A percentile compares a stretch with the other conserved stretches of the same genome.
These are phyloP conservation scores for Pseudolaguvia tuberculata DNA, from an alignment of 2,113 vertebrate species.

Conservation along the genomic window DNA sequence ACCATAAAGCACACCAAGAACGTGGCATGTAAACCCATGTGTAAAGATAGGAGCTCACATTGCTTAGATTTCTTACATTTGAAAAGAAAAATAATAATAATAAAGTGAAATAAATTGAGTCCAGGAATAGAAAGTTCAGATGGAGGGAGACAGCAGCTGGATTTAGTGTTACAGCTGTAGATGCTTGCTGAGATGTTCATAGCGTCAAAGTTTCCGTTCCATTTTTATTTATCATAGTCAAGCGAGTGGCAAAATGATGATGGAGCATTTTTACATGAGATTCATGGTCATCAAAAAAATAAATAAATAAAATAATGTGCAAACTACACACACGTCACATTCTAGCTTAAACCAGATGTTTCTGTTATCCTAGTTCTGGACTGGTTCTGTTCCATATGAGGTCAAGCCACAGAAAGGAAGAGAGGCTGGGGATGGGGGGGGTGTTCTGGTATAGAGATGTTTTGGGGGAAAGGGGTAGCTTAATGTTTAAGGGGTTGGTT, in stretches of 20 bases:
- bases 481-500: no score
- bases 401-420: slow-evolving; percentile 26
- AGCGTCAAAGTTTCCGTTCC: background rate
- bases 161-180: background rate
- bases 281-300: slow-evolving; percentile 5
- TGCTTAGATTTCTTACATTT: background rate
- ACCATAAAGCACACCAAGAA: background rate
- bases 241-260: slow-evolving; percentile 11
- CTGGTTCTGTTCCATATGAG: background rate
- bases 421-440: slow-evolving; percentile 1
- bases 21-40: background rate
- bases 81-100: background rate
- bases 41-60: background rate
- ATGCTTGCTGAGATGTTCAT: background rate
- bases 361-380: slow-evolving; percentile 20
- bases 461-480: no score
- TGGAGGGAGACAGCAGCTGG: background rate
- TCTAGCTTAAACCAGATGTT: background rate
- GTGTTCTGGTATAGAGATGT: slow-evolving; percentile 17
- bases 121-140: background rate
- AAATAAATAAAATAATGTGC: slow-evolving; percentile 27
- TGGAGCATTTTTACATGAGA: background rate
- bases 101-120: background rate
- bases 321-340: slow-evolving; percentile 8
- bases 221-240: background rate